These are phyloP conservation scores for Nerophis ophidion DNA, from an alignment of 2,113 vertebrate genomes.

Conservation along the genomic window DNA sequence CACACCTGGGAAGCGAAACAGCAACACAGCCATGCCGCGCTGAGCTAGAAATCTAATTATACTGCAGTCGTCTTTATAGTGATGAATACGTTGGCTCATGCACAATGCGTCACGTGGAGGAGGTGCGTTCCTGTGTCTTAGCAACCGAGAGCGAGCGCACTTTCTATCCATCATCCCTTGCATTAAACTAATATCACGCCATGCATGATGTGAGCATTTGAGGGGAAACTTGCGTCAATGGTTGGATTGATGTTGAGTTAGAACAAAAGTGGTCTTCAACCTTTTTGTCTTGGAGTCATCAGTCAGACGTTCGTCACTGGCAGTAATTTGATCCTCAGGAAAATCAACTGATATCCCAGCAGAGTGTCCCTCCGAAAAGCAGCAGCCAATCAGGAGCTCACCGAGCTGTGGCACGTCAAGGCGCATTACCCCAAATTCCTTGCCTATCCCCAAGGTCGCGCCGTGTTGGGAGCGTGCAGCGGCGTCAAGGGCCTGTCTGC, in stretches of 20 bases:
- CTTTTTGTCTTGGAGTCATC: neutral
- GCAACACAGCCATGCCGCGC: constrained; percentile 35
- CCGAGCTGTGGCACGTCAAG: constrained; percentile 55
- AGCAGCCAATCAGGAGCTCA: constrained; percentile 53
- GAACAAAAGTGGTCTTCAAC: neutral
- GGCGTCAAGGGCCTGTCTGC: constrained; percentile 48
- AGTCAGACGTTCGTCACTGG: neutral
- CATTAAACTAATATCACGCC: constrained; percentile 49
- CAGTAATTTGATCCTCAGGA: constrained; percentile 22
- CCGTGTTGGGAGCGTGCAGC: constrained; percentile 40
- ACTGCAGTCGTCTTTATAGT: constrained; percentile 54
- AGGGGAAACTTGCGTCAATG: constrained; percentile 24
- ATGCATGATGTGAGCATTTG: constrained; percentile 35
- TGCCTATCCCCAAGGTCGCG: constrained; percentile 49
- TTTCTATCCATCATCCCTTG: constrained; percentile 49
- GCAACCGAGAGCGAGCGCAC: constrained; percentile 19
- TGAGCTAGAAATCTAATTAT: constrained; percentile 48
- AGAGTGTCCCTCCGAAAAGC: neutral
- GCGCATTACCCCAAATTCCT: constrained; percentile 62
- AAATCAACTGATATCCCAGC: constrained; percentile 16
- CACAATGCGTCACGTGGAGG: constrained; percentile 48
- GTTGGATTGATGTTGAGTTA: no score
- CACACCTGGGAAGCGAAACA: constrained; percentile 40
- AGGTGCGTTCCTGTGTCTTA: constrained; percentile 28
- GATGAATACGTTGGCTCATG: constrained; percentile 60